Evolutionary conservation across 1,140 invertebrate species (phyloP), one percentile per base, ranked within the genome.

Genomic region (Leptonema lineaticorne): DNA sequence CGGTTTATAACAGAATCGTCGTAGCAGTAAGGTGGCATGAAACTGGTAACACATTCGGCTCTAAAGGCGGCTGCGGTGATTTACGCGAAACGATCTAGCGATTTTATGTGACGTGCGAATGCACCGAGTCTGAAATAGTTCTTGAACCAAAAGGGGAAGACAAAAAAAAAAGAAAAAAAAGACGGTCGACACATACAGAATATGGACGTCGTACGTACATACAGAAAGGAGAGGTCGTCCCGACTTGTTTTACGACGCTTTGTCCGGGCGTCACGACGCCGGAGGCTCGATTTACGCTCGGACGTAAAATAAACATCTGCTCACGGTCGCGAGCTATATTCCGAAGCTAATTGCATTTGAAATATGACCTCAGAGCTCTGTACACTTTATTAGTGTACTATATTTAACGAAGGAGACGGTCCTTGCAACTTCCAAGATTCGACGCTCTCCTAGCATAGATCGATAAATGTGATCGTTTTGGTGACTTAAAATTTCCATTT

Each of bases 311-410:
- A 64, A 64, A 64, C 62, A 64, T 20, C 24, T 4, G 3, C 29
- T n/a, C n/a, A 7, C 30, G 2, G 58, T 16, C 20, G n/a, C 45
- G n/a, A 9, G 46, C 24, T n/a, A 50, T 46, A 64, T 62, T 41
- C 37, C n/a, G 50, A 50, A 64, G 62, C 62, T 64, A 64, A 64
- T 64, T 64, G 62, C 41, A 18, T 64, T 64, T 64, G 62, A 64
- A 50, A 50, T 64, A 64, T 41, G n/a, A 45, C 62, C 8, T 1
- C 16, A 16, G 26, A 37, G 26, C 48, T 14, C n/a, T 20, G 18
- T 14, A 20, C 48, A 20, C 37, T 41, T 41, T 41, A 41, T 41
- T 41, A 41, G 37, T 16, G 37, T 16, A 41, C 37, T 41, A 41
- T 41, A 41, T 41, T 41, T 16, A 16, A 41, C 37, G 16, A 11